Conservation (phyloP, 2,888 invertebrate species). For the Mylabris sibirica region DNA sequence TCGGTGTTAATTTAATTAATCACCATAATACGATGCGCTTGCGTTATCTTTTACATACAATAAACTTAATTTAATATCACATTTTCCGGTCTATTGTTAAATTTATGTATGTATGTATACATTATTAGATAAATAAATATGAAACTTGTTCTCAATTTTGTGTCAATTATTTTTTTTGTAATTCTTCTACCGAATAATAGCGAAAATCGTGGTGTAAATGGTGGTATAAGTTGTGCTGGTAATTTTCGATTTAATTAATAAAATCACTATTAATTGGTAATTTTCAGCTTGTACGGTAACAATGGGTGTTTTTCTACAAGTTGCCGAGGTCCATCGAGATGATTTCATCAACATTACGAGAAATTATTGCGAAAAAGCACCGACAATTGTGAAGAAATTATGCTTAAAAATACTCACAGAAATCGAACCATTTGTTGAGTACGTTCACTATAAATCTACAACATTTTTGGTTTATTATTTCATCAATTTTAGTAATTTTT, state of each 20-base stretch:
- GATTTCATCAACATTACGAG: conserved; percentile 46
- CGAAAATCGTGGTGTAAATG: conserved; percentile 42
- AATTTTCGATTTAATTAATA: conserved; percentile 18
- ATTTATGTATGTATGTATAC: neutral
- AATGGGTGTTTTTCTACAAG: conserved; percentile 45
- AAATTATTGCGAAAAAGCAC: conserved; percentile 46
- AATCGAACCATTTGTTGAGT: conserved; percentile 45
- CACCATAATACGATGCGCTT: neutral
- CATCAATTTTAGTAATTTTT: conserved; percentile 37
- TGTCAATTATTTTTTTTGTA: neutral
- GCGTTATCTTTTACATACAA: neutral
- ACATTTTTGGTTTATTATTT: too few species aligned
- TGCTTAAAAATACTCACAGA: conserved; percentile 43
- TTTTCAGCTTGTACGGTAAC: conserved; percentile 47
- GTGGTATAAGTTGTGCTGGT: conserved; percentile 50
- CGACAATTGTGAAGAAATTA: conserved; percentile 35
- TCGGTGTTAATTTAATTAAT: neutral
- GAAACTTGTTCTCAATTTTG: neutral
- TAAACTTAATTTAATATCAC: neutral
- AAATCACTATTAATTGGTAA: conserved; percentile 14
- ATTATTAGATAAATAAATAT: neutral
- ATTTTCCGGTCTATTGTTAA: neutral
- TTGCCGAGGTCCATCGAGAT: conserved; percentile 50
- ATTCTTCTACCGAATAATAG: neutral
- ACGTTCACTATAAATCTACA: conserved; percentile 36